phyloP scores from a whole-genome alignment of 2,888 invertebrate genomes.

The Dasypogon diadema region DNA sequence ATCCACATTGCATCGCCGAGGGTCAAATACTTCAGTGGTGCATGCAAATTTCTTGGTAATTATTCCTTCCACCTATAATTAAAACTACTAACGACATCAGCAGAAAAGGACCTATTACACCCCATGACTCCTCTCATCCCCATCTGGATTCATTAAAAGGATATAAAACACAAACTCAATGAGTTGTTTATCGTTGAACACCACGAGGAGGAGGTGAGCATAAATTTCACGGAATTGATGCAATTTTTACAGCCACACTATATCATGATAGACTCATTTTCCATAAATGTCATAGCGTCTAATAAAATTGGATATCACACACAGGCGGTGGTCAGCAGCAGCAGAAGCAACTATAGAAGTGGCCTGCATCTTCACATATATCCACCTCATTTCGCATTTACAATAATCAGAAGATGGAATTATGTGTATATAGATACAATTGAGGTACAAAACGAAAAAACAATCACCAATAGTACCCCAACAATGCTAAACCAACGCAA shows the following conservation, averaged over 20 bases:
- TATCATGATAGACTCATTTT: slow-evolving; percentile 31
- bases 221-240: slow-evolving; percentile 28
- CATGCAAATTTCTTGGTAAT: no score
- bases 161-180: slow-evolving; percentile 22
- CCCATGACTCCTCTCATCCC: no score
- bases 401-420: neutral
- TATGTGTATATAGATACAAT: neutral
- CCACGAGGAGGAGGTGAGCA: neutral
- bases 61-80: no score
- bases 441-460: no score
- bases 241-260: slow-evolving; percentile 27
- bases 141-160: slow-evolving; percentile 11
- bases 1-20: no score
- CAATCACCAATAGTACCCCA: no score
- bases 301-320: slow-evolving; percentile 16
- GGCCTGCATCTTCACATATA: neutral
- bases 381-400: neutral
- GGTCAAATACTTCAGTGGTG: no score
- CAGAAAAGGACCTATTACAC: no score
- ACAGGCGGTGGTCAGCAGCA: no score
- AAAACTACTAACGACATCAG: no score
- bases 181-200: neutral
- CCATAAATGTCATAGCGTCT: slow-evolving; percentile 26
- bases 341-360: no score
- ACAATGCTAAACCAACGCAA: neutral